Conservation (phyloP, 2,888 invertebrate species). For the Cloeon dipterum region DNA sequence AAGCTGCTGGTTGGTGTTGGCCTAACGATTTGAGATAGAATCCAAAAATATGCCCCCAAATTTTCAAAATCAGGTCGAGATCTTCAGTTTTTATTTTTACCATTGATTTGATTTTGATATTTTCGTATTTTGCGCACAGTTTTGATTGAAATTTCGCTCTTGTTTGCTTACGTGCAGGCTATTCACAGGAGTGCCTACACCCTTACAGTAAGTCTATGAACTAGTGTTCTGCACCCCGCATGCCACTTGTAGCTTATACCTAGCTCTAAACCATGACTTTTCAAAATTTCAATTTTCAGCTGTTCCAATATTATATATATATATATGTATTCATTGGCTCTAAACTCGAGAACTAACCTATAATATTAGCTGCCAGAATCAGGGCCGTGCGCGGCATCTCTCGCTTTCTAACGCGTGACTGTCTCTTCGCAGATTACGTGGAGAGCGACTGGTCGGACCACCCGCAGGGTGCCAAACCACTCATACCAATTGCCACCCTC, state of each 20-base stretch:
- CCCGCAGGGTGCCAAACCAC: neutral
- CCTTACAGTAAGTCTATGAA: constrained; percentile 33
- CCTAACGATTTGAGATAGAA: neutral
- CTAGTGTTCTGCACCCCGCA: constrained; percentile 1
- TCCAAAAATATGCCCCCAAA: no score
- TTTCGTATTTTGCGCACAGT: constrained; percentile 2
- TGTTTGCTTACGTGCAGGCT: constrained; percentile 21
- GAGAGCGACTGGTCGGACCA: constrained; percentile 3
- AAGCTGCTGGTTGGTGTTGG: neutral
- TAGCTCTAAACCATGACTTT: neutral
- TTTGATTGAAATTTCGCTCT: constrained; percentile 1
- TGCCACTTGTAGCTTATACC: neutral
- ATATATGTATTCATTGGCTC: neutral
- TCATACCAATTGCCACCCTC: constrained; percentile 25
- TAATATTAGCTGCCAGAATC: no score
- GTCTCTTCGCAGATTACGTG: constrained; percentile 1
- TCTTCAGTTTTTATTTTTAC: no score
- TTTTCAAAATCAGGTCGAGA: no score
- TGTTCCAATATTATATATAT: neutral
- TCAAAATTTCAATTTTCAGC: no score
- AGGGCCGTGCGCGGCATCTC: neutral
- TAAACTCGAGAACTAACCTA: no score
- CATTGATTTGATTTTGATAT: constrained; percentile 2
- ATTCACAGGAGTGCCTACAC: constrained; percentile 35
- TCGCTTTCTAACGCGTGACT: neutral